phyloP scores from a whole-genome alignment of 2,888 invertebrate species.

The Anthophora plumipes region DNA sequence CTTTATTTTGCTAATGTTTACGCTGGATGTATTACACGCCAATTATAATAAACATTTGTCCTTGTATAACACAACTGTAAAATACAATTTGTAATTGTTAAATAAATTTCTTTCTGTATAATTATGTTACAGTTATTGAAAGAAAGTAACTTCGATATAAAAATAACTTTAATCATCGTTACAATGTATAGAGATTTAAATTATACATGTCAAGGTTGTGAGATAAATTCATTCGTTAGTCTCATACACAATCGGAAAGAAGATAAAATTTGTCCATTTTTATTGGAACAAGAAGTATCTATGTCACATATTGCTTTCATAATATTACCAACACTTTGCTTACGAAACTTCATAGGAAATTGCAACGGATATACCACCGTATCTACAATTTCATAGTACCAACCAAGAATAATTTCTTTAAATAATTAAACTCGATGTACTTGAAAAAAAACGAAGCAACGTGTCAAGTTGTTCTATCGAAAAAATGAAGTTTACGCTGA shows the following conservation, averaged over 20 bases:
- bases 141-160: neutral
- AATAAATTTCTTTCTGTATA: neutral
- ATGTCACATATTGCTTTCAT: neutral
- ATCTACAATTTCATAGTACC: too few relatives aligned
- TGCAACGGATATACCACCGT: neutral
- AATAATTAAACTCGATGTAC: neutral
- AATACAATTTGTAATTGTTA: too few relatives aligned
- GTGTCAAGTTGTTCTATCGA: neutral
- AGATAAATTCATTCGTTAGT: neutral
- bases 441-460: neutral
- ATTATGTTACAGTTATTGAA: neutral
- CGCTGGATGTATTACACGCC: neutral
- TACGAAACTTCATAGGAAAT: neutral
- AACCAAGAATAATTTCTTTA: too few relatives aligned
- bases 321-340: neutral
- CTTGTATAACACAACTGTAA: too few relatives aligned
- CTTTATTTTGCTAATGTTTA: conserved; percentile 11
- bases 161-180: neutral
- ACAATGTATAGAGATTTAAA: neutral
- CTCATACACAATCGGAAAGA: neutral
- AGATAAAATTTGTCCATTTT: neutral
- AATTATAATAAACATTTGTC: neutral
- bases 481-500: neutral
- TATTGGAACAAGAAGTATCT: neutral
- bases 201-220: neutral